A percentile compares a stretch with the other conserved stretches of the same genome.
phyloP scores from a whole-genome alignment of 2,113 vertebrate genomes.

The Notechis scutatus region DNA sequence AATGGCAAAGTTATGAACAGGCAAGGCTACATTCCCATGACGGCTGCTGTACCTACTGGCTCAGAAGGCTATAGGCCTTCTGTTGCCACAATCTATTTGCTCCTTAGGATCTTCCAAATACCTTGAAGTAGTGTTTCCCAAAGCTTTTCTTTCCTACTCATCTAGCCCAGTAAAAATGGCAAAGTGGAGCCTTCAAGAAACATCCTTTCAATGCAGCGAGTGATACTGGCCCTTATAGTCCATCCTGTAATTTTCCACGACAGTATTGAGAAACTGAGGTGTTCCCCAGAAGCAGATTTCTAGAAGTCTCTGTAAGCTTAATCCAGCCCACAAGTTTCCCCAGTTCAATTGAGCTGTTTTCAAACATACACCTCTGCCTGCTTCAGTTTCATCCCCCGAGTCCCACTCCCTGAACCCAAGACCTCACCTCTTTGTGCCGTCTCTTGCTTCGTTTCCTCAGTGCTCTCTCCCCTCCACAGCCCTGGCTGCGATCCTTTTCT shows the following conservation, averaged over 20 bases:
- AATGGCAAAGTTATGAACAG: not conserved
- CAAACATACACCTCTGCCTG: not conserved
- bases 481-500: slow-evolving; percentile 58
- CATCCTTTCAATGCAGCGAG: not conserved
- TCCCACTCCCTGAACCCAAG: too few species aligned
- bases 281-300: not conserved
- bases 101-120: not conserved
- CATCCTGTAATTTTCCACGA: not conserved
- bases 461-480: slow-evolving; percentile 49
- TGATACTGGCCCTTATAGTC: not conserved
- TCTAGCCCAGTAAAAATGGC: not conserved
- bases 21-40: not conserved
- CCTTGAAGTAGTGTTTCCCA: not conserved
- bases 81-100: not conserved
- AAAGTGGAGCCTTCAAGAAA: not conserved
- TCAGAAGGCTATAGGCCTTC: not conserved
- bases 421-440: slow-evolving; percentile 53
- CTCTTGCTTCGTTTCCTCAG: slow-evolving; percentile 74
- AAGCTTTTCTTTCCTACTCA: not conserved
- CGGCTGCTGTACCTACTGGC: not conserved
- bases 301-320: not conserved
- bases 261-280: not conserved
- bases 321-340: not conserved
- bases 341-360: not conserved
- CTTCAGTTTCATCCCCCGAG: not conserved